Conservation (phyloP, 2,888 invertebrate species). For the Gastrophysa polygoni region DNA sequence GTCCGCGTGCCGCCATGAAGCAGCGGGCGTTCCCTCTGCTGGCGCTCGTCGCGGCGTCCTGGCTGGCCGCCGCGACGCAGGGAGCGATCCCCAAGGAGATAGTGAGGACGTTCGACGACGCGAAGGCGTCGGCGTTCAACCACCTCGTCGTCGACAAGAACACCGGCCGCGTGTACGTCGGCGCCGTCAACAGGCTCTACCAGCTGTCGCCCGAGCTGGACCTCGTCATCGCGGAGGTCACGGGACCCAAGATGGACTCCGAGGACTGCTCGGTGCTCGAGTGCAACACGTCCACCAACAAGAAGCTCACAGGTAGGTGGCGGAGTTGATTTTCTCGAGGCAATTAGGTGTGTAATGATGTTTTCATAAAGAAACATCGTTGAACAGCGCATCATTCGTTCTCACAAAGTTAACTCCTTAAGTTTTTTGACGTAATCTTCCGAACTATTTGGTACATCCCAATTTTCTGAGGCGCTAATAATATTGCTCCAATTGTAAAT, state of each 20-base stretch:
- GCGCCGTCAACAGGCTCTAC: slow-evolving; percentile 90
- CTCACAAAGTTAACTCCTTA: too few species aligned
- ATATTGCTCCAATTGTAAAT: too few species aligned
- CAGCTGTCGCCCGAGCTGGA: slow-evolving; percentile 89
- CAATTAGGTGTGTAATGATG: too few species aligned
- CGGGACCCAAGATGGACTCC: slow-evolving; percentile 89
- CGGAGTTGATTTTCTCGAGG: too few species aligned
- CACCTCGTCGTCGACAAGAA: slow-evolving; percentile 90
- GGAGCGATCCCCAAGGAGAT: slow-evolving; percentile 66
- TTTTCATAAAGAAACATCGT: too few species aligned
- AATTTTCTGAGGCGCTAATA: too few species aligned
- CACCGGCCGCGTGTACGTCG: slow-evolving; percentile 87
- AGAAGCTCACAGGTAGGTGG: slow-evolving; percentile 66
- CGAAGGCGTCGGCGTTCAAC: slow-evolving; percentile 74
- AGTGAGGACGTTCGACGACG: slow-evolving; percentile 69
- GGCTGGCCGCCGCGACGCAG: slow-evolving; percentile 53
- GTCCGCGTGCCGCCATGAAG: slow-evolving; percentile 54
- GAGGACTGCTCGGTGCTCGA: slow-evolving; percentile 87
- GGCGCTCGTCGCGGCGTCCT: slow-evolving; percentile 61
- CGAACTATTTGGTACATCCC: too few species aligned
- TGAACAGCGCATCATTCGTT: too few species aligned
- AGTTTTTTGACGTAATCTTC: too few species aligned
- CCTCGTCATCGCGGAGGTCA: slow-evolving; percentile 76
- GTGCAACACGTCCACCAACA: slow-evolving; percentile 75
- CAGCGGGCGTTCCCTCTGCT: slow-evolving; percentile 52